Base-by-base conservation (phyloP, 23 tunicate genomes). In the Halocynthia roretzi region DNA sequence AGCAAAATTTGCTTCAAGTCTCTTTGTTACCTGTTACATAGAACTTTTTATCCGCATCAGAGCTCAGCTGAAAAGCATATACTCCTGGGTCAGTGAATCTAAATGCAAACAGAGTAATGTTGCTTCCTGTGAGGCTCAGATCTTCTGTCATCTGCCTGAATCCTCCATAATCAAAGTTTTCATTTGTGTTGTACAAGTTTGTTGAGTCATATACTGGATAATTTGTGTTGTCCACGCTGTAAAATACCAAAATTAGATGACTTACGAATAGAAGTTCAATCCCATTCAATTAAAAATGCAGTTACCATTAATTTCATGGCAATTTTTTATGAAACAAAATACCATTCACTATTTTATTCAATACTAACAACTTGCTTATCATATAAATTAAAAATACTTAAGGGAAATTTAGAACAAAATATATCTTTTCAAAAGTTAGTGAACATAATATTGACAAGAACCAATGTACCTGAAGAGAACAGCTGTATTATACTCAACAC, bases 141-240 rank as follows among this genome's bases (percentile, higher is more conserved):
- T 82, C 88, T 48, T 88, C 90, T 40, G 57, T 54, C 31, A 88
- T 52, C 65, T 71, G 68, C 5, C 99, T 61, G 81, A 94, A 94
- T 21, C 99, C 99, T 0, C 99, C 99, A 61, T 40, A 94, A 77
- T 94, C 99, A 49, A 94, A 94, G 73, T 88, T 88, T 58, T 94
- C 91, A 78, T 94, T 94, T 7, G 99, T 87, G 87, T 94, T 94
- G 95, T 87, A 88, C 53, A 94, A 77, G 68, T 85, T 87, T 7
- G 56, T 76, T 22, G 54, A 50, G 61, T 94, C 99, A 76, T 94
- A 94, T 8, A 84, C 81, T 67, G 99, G 99, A 67, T 77, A 94
- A 64, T 73, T 72, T 22, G 52, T 40, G 77, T 67, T 89, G 71
- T 52, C 51, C 12, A 89, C 83, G 64, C 91, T 86, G 66, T 8